Conservation (phyloP, 2,888 invertebrate genomes). For the Cheiracanthium punctorium region DNA sequence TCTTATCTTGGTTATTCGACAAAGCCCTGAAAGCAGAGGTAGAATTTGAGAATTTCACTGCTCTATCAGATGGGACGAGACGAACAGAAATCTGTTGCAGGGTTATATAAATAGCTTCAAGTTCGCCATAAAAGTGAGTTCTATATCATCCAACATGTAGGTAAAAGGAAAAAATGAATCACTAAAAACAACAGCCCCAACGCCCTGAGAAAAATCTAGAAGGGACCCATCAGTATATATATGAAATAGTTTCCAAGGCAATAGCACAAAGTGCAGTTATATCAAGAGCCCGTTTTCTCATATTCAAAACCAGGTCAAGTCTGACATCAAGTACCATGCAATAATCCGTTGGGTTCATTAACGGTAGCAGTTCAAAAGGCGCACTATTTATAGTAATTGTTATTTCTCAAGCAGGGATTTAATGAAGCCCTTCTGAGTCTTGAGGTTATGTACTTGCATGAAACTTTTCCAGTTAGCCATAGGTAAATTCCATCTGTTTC, state of each 20-base stretch:
- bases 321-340: too few relatives aligned
- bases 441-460: too few relatives aligned
- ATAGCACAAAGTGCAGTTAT: not conserved
- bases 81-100: not conserved
- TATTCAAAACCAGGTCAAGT: too few relatives aligned
- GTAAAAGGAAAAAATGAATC: not conserved
- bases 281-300: not conserved
- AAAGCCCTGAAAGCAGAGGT: too few relatives aligned
- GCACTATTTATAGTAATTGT: too few relatives aligned
- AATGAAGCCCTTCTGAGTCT: too few relatives aligned
- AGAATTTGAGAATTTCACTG: too few relatives aligned
- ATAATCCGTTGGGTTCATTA: too few relatives aligned
- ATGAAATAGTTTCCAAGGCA: not conserved
- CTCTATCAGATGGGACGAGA: too few relatives aligned
- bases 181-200: not conserved
- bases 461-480: not conserved
- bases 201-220: not conserved
- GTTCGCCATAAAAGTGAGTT: not conserved
- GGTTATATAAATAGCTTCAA: not conserved
- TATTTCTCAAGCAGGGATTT: too few relatives aligned
- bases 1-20: too few relatives aligned
- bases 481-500: constrained; percentile 14
- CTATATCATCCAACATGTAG: not conserved
- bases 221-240: not conserved
- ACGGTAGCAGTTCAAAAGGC: too few relatives aligned